Evolutionary conservation across 2,888 invertebrate species (phyloP), one percentile per base, ranked within the genome.

Genomic region (Sesia apiformis): DNA sequence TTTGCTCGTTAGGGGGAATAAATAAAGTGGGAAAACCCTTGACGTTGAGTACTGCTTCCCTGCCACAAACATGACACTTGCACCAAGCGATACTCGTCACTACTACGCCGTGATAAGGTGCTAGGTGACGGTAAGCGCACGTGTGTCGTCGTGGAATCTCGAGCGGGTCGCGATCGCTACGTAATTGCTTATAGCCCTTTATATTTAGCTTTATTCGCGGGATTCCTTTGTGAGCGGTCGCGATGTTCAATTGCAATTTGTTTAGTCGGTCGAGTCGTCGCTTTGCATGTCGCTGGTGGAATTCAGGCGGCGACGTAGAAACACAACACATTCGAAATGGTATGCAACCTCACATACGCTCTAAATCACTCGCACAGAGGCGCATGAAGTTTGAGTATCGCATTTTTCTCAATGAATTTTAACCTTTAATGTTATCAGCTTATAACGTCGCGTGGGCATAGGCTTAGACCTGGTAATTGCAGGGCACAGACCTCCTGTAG

Each of bases 101-200:
- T 23, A 23, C 23, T 23, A 23, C 23, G 23, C 23, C 23, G 23
- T 2, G 2, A 7, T 42, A 42, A 42, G 42, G 42, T 42, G 5
- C 7, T 42, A 5, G 42, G 5, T 42, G 5, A 42, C 42, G 7
- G 7, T 3, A 42, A 42, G 42, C 5, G 42, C 23, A 7, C 42
- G 7, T 6, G 42, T 42, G 42, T 42, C 42, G 42, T 6, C 23
- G 23, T 23, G 53, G 56, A 41, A 52, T 53, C 49, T 54, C 52
- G 38, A 38, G 41, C 53, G 56, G 54, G 52, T 55, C 57, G 64
- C 66, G 63, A 67, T 67, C 60, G 61, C 61, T 56, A 58, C 63
- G 65, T 70, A 69, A 72, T 70, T 70, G 69, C 65, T 69, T 63
- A 64, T 62, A 42, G 64, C 58, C 61, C 63, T 62, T 66, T 66